Base-by-base conservation (phyloP, 2,113 vertebrate species). In the Caracal caracal region DNA sequence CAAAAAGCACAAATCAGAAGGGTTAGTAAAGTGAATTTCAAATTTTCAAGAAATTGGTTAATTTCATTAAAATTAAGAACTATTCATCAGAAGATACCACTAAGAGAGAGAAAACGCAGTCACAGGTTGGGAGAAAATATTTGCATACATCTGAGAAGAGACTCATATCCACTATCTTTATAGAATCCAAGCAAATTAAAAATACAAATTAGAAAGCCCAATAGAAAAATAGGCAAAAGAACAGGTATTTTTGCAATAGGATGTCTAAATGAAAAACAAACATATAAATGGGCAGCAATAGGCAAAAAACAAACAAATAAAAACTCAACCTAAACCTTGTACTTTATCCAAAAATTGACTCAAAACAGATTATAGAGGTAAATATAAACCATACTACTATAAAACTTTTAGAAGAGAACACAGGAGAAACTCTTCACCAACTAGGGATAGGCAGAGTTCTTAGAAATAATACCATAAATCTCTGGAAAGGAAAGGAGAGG, bases 61-160 rank as follows among this genome's bases (percentile, higher is more conserved):
- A 90, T 66, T 90, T 79, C 24, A 79, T 79, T 79, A 79, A 30
- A 90, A 78, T 79, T 90, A 90, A 90, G 47, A 90, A 90, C 43
- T 75, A 6, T 75, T 75, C 37, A 63, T 75, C 43, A 66, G 59
- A 90, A 90, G 73, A 66, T 35, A 66, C 26, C n/a, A 35, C 22
- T 37, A 53, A 37, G 75, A 37, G 22, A 68, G 47, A 40, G 35
- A 80, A 80, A 70, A 33, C 3, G 19, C 35, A 68, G n/a, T 90
- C 63, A 68, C 26, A 26, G 17, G 10, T 24, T 80, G 47, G 47
- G 4, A 65, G 26, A 90, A 90, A 47, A 68, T 81, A 68, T 56
- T 53, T 80, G 35, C 76, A 53, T 80, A 90, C n/a, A 24, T 68
- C n/a, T 33, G 19, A 40, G 37, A 80, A 90, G 11, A 68, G 7